Base-by-base conservation (phyloP, 2,113 vertebrate genomes). In the Eulacestoma nigropectus region DNA sequence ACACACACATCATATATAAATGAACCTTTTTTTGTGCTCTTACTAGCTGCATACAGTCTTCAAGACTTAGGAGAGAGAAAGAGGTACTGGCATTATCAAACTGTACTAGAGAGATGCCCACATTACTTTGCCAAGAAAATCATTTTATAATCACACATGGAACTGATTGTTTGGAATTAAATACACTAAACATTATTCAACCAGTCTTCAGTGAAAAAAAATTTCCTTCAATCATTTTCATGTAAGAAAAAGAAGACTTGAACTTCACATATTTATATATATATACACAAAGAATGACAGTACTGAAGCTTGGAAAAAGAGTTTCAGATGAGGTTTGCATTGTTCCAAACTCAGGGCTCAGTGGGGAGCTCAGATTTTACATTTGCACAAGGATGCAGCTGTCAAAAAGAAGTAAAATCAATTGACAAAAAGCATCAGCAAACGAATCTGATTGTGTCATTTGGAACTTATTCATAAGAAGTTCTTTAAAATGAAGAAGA, bases 371-470 rank as follows among this genome's bases (percentile, higher is more conserved):
- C 52, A 82, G 83, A 74, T 95, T 95, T 90, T 96, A 74, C 69
- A 90, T 89, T 87, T 79, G 46, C 65, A 84, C 29, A 60, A 68
- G 46, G 91, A 80, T 37, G 49, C 53, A 53, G 60, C 77, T 92
- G 70, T 92, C 87, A 95, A 93, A 95, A 89, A 89, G 84, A 92
- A 44, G 77, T 59, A 95, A 95, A 95, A 86, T 83, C 85, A 95
- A 63, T 12, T 87, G 85, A 87, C 55, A 96, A 86, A 87, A 56
- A 67, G 39, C 59, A 87, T 49, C 22, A 86, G 57, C 90, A 92
- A 95, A 89, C 8, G 3, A 69, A 76, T 68, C 67, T 84, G 81
- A 86, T 85, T 75, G 78, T 80, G 42, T 85, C 13, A 83, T 91
- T 94, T 95, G 70, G 75, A 88, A 39, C 37, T 91, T 46, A 59